Conservation (phyloP, 2,113 vertebrate species). For the Nibea coibor region DNA sequence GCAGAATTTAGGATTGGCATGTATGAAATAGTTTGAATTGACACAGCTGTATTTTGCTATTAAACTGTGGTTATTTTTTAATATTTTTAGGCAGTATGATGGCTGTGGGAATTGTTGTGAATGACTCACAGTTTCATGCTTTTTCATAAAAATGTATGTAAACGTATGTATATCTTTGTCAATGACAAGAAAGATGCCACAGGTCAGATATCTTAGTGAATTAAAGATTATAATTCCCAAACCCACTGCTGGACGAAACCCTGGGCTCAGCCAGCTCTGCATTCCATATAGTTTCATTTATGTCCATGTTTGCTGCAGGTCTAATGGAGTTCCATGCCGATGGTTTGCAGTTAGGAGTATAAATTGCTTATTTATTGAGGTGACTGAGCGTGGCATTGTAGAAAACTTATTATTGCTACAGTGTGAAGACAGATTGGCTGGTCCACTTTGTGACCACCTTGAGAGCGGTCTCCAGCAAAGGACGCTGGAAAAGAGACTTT, state of each 20-base stretch:
- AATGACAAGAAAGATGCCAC: constrained; percentile 1
- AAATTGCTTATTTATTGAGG: constrained; percentile 76
- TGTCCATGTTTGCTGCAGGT: constrained; percentile 50
- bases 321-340: constrained; percentile 50
- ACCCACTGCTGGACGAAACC: constrained; percentile 2
- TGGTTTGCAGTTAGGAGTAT: constrained; percentile 50
- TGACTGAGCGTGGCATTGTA: constrained; percentile 62
- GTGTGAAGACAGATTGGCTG: constrained; percentile 63
- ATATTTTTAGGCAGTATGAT: neutral
- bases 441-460: constrained; percentile 58
- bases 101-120: neutral
- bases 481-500: neutral
- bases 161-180: neutral
- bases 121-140: neutral
- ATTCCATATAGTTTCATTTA: constrained; percentile 10
- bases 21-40: neutral
- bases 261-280: constrained; percentile 26
- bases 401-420: constrained; percentile 67
- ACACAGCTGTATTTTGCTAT: neutral
- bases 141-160: neutral
- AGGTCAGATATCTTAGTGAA: constrained; percentile 33
- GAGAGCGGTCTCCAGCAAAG: constrained; percentile 47
- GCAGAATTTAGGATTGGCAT: constrained; percentile 3
- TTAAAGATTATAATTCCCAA: constrained; percentile 37
- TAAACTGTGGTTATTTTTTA: neutral